A percentile compares a stretch with the other conserved stretches of the same genome.
Conservation (phyloP, 1,140 invertebrate genomes). For the Drosophila ogumai region DNA sequence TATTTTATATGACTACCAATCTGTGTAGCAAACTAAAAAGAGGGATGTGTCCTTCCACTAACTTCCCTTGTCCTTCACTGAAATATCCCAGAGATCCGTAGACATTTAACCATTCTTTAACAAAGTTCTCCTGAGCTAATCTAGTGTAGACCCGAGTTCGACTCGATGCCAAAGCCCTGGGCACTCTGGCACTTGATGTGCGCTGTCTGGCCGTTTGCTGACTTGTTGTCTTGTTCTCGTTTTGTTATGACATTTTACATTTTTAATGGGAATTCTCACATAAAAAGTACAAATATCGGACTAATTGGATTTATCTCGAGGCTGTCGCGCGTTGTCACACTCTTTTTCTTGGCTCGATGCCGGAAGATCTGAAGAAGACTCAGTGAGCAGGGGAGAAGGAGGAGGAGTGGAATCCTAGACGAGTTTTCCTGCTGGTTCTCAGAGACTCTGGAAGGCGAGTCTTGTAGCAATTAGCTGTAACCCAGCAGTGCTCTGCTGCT, state of each 20-base stretch:
- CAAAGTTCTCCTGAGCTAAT: not conserved
- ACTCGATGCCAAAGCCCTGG: conserved; percentile 1
- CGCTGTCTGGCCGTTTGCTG: conserved; percentile 47
- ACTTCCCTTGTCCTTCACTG: not conserved
- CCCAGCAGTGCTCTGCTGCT: conserved; percentile 55
- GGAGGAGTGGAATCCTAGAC: conserved; percentile 36
- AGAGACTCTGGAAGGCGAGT: conserved; percentile 17
- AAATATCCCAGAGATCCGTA: not conserved
- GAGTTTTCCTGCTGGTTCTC: conserved; percentile 37
- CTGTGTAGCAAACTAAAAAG: not conserved
- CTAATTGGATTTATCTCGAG: conserved; percentile 85
- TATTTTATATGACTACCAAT: not conserved
- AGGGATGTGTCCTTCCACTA: not conserved
- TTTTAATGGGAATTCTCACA: conserved; percentile 85
- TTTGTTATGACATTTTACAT: conserved; percentile 82
- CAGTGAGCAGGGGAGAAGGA: not conserved
- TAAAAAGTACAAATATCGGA: conserved; percentile 85
- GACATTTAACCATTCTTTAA: not conserved
- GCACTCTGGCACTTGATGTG: conserved; percentile 21
- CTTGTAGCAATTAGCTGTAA: conserved; percentile 76
- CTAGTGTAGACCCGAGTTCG: conserved; percentile 37
- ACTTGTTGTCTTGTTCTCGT: conserved; percentile 81
- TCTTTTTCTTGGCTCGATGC: conserved; percentile 67
- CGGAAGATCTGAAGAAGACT: conserved; percentile 70
- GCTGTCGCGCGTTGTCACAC: conserved; percentile 83